phyloP scores from a whole-genome alignment of 2,797 vertebrate species.

The Heteromormyrus szaboi region DNA sequence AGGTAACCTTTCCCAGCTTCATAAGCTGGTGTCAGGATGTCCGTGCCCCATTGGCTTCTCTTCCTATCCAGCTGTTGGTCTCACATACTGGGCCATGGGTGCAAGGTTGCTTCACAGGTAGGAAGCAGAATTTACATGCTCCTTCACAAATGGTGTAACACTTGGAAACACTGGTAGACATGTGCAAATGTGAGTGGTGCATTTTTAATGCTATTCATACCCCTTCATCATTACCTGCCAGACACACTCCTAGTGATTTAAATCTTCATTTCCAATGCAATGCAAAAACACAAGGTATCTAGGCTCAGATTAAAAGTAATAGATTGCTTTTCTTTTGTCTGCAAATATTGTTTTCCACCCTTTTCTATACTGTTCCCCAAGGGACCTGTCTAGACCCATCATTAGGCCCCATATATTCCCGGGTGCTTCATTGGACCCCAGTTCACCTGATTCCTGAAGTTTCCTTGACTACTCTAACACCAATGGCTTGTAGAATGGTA shows the following conservation, averaged over 20 bases:
- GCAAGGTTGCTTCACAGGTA: background rate
- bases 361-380: background rate
- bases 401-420: background rate
- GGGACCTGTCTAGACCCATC: background rate
- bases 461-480: slow-evolving; percentile 54
- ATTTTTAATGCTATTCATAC: background rate
- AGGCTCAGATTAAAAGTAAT: background rate
- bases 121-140: background rate
- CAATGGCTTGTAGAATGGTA: slow-evolving; percentile 15
- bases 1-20: background rate
- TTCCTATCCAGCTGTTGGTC: background rate
- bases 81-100: background rate
- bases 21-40: background rate
- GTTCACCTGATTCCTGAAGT: slow-evolving; percentile 46
- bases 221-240: background rate
- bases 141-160: background rate
- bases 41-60: background rate
- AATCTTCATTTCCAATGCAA: background rate
- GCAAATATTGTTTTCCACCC: background rate
- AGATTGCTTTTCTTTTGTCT: background rate
- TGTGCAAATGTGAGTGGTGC: background rate
- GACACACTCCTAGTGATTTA: background rate
- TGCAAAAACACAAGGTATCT: background rate
- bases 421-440: slow-evolving; percentile 28
- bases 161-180: background rate